Evolutionary conservation across 2,113 vertebrate genomes (phyloP).

Genomic region (Pomatostomus ruficeps): DNA sequence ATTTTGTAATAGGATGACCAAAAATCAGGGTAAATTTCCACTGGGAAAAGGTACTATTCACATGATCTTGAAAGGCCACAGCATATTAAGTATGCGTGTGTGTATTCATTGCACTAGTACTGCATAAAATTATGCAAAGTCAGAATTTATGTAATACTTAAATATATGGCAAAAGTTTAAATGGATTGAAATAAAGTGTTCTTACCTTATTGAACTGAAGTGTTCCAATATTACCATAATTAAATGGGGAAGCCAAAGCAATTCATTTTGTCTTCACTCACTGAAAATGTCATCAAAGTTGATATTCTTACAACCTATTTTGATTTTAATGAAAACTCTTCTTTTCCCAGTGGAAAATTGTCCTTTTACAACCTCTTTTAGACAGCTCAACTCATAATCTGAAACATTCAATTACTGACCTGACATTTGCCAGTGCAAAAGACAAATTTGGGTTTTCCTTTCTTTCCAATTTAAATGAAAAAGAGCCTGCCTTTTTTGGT

Average conservation of each 20-base stretch:
- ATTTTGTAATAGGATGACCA: not conserved
- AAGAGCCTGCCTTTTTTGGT: not conserved
- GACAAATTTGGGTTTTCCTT: not conserved
- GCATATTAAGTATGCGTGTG: not conserved
- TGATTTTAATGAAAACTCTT: constrained; percentile 46
- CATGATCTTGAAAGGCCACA: not conserved
- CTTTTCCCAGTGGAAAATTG: not conserved
- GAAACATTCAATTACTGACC: constrained; percentile 35
- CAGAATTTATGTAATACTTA: constrained; percentile 6
- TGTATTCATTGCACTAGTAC: not conserved
- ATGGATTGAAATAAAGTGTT: not conserved
- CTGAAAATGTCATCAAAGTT: constrained; percentile 23
- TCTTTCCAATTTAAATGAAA: constrained; percentile 16
- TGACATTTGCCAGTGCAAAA: constrained; percentile 37
- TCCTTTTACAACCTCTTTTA: constrained; percentile 27
- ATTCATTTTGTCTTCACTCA: constrained; percentile 22
- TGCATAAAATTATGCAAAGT: not conserved
- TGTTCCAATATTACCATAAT: not conserved
- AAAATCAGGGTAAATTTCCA: not conserved
- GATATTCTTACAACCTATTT: constrained; percentile 17
- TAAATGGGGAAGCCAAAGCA: constrained; percentile 6
- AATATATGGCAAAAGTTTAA: constrained; percentile 21
- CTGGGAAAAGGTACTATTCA: not conserved
- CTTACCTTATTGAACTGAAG: constrained; percentile 6
- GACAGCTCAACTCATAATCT: constrained; percentile 20